These are phyloP conservation scores for Capreolus pygargus DNA, from an alignment of 2,113 vertebrate species.

Conservation along the genomic window DNA sequence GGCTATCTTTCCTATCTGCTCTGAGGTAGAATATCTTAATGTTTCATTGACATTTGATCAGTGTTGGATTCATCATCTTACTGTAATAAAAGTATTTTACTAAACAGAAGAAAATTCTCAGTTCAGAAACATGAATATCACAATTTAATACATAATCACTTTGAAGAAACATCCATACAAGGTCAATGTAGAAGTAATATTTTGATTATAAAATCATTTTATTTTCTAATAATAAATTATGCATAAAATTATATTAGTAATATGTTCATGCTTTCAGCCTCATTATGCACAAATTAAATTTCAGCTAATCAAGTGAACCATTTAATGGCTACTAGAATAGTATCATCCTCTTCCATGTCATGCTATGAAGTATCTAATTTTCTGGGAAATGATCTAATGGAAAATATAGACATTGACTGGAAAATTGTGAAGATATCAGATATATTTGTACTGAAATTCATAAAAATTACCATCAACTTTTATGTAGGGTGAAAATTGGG, in stretches of 20 bases:
- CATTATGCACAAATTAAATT: slow-evolving; percentile 45
- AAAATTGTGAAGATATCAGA: not conserved
- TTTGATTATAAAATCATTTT: slow-evolving; percentile 1
- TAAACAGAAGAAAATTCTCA: not conserved
- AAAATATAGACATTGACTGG: not conserved
- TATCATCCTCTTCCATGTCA: not conserved
- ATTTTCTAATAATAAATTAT: slow-evolving; percentile 16
- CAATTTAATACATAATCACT: not conserved
- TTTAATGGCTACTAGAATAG: not conserved
- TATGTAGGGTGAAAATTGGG: not conserved
- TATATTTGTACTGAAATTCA: not conserved
- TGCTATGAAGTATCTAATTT: not conserved
- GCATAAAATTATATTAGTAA: not conserved
- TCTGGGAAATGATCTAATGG: not conserved
- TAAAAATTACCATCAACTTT: not conserved
- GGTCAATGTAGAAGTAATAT: not conserved
- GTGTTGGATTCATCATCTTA: not conserved
- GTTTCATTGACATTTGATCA: not conserved
- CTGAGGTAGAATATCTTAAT: not conserved
- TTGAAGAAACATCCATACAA: not conserved
- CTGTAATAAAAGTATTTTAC: not conserved
- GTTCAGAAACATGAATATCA: not conserved
- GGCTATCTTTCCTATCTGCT: not conserved
- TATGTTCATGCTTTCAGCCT: not conserved
- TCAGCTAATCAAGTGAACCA: not conserved